Conservation (phyloP, 2,113 vertebrate species). For the Nyctereutes procyonoides region DNA sequence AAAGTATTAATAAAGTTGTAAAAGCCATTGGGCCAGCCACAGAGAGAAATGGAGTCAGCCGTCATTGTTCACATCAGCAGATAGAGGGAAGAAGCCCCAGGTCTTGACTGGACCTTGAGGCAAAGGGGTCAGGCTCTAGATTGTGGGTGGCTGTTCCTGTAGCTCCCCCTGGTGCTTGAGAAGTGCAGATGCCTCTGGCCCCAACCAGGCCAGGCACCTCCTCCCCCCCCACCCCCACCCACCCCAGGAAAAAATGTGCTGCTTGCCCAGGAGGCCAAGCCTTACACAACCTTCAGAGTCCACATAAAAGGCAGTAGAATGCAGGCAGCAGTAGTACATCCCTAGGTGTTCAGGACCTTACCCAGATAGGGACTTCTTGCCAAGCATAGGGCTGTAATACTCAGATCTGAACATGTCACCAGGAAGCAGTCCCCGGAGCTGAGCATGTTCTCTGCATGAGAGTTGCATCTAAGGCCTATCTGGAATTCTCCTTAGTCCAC, state of each 20-base stretch:
- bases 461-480: background rate
- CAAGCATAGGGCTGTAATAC: background rate
- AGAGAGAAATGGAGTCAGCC: slow-evolving; percentile 27
- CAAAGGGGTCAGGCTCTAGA: background rate
- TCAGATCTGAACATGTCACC: background rate
- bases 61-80: background rate
- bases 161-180: slow-evolving; percentile 34
- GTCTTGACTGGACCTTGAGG: background rate
- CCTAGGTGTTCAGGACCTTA: background rate
- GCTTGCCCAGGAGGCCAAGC: background rate
- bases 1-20: slow-evolving; percentile 11
- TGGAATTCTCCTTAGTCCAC: background rate
- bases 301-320: background rate
- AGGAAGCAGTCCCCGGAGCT: background rate
- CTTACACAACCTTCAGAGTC: background rate
- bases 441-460: background rate
- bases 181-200: background rate
- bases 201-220: background rate
- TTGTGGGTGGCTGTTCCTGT: background rate
- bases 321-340: background rate
- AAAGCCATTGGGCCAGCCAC: background rate
- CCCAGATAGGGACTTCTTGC: background rate
- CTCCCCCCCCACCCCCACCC: too few species aligned
- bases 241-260: background rate
- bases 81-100: background rate